Base-by-base conservation (phyloP, 1,140 invertebrate genomes). In the Bradynema listronoti region DNA sequence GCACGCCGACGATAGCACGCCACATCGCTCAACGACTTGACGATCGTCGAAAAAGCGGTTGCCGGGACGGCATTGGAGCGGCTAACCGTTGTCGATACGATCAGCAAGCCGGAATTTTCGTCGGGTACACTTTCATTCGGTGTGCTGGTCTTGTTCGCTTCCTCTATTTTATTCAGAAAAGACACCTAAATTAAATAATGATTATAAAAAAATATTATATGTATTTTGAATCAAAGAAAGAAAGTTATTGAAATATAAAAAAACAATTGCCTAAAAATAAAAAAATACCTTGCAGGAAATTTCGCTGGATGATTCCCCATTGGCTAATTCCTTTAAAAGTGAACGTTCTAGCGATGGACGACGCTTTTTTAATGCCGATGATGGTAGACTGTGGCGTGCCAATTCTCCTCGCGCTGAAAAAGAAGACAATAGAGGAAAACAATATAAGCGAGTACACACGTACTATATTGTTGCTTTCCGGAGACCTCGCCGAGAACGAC, bases 1-100 rank as follows among this genome's bases (percentile, higher is more conserved):
- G 4, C 7, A 0, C 27, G 7, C n/a, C 53, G 52, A 4, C 36
- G 41, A 27, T 75, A 66, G 55, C 56, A 68, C 16, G 59, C 42
- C 30, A 75, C 50, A 46, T 71, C 71, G 41, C 71, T 75, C 68
- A 73, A 68, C 11, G 71, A 73, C 41, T 71, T 71, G 11, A 68
- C 43, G 50, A 64, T 46, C 41, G 58, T 63, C 58, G 32, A 55
- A 25, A 46, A 65, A 6, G 65, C 2, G 27, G 43, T 9, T 24
- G n/a, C 3, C 34, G 5, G n/a, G n/a, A n/a, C n/a, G n/a, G n/a
- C n/a, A n/a, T n/a, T n/a, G n/a, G n/a, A n/a, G n/a, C n/a, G n/a
- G n/a, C n/a, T n/a, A n/a, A n/a, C n/a, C n/a, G n/a, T n/a, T 39
- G 14, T 0, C 49, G 22, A 0, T 4, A 2, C 2, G 4, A 4